These are phyloP conservation scores for Pristis pectinata DNA, from an alignment of 2,797 vertebrate species.

Conservation along the genomic window DNA sequence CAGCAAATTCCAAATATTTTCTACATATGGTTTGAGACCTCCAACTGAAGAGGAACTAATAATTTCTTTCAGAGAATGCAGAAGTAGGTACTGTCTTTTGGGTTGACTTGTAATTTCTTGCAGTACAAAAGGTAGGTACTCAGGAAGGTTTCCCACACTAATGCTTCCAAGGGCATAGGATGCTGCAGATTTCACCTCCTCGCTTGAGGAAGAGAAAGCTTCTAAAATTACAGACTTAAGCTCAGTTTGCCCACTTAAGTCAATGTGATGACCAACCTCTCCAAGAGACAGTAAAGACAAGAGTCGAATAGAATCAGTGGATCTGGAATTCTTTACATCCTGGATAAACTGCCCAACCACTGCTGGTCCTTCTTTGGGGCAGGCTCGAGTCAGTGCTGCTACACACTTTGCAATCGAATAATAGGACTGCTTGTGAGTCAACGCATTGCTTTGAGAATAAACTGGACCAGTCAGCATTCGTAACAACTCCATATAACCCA, in stretches of 20 bases:
- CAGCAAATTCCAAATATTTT: conserved; percentile 89
- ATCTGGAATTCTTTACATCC: conserved; percentile 97
- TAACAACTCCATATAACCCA: conserved; percentile 96
- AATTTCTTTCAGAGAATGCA: conserved; percentile 97
- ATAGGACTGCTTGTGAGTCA: conserved; percentile 97
- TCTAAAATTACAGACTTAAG: conserved; percentile 94
- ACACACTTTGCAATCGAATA: conserved; percentile 99
- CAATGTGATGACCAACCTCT: conserved; percentile 95
- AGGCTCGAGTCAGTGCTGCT: conserved; percentile 89
- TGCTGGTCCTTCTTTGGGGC: conserved; percentile 87
- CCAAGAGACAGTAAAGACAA: conserved; percentile 90
- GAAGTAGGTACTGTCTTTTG: conserved; percentile 91
- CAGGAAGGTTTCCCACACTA: conserved; percentile 92
- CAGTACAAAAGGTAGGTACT: conserved; percentile 93
- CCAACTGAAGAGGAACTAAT: conserved; percentile 89
- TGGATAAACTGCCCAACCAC: conserved; percentile 98
- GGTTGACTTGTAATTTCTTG: conserved; percentile 95
- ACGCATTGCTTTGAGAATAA: conserved; percentile 84
- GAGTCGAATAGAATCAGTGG: conserved; percentile 93
- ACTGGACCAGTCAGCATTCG: conserved; percentile 94
- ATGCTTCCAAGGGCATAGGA: conserved; percentile 95
- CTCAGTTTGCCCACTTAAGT: conserved; percentile 91
- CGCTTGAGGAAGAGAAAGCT: conserved; percentile 92
- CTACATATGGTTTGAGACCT: conserved; percentile 91
- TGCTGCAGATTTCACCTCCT: conserved; percentile 96